phyloP scores from a whole-genome alignment of 2,113 vertebrate genomes.

The Galeopterus variegatus region DNA sequence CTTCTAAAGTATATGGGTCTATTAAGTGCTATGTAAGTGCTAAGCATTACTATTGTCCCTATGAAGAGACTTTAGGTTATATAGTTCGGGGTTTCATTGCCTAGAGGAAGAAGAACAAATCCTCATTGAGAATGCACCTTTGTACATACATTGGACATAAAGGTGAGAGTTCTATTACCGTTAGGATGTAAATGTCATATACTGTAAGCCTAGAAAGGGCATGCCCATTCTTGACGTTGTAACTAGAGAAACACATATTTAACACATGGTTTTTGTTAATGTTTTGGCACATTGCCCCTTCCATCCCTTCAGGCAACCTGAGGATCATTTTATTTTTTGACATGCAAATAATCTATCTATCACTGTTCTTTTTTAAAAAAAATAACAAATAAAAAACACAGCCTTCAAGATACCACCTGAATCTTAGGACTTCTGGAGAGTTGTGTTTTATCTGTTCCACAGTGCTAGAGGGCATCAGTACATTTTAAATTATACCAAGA shows the following conservation, averaged over 20 bases:
- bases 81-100: conserved; percentile 33
- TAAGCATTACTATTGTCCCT: conserved; percentile 34
- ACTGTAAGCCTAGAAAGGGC: conserved; percentile 73
- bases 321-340: not conserved
- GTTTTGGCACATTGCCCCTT: conserved; percentile 16
- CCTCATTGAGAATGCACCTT: conserved; percentile 59
- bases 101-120: conserved; percentile 67
- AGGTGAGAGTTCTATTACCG: conserved; percentile 82
- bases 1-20: not conserved
- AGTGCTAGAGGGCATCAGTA: not conserved
- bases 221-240: conserved; percentile 45
- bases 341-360: not conserved
- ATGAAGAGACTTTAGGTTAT: conserved; percentile 38
- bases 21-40: not conserved
- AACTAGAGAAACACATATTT: conserved; percentile 12
- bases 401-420: not conserved
- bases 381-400: conserved; percentile 39
- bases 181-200: conserved; percentile 81
- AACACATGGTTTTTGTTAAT: conserved; percentile 74
- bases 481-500: conserved; percentile 41
- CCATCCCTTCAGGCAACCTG: not conserved
- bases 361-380: not conserved
- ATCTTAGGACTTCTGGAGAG: not conserved
- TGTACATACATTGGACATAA: conserved; percentile 66
- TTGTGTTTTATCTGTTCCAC: conserved; percentile 8